Percentiles rank a stretch among this genome's conserved stretches.
Conservation (phyloP, 2,797 vertebrate genomes). For the Acanthurus tractus region DNA sequence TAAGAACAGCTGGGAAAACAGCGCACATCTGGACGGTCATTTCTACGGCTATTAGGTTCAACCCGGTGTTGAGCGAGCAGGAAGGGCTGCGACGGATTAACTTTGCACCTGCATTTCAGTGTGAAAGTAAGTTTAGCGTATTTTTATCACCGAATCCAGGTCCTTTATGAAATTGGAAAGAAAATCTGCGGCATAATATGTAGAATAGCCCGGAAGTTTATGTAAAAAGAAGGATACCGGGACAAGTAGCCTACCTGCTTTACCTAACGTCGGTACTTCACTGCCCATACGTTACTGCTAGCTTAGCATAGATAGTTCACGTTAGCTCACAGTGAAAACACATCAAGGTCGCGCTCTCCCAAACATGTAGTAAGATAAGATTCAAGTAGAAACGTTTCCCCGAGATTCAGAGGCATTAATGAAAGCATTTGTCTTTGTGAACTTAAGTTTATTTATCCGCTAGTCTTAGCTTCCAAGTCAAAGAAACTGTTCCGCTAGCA, state of each 20-base stretch:
- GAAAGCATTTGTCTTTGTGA: background rate
- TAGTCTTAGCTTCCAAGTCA: background rate
- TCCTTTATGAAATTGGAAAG: no score
- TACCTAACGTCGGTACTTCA: background rate
- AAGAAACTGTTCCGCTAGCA: background rate
- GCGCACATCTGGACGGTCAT: background rate
- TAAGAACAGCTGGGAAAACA: slow-evolving; percentile 7
- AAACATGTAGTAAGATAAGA: background rate
- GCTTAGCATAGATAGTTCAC: background rate
- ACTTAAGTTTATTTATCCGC: background rate
- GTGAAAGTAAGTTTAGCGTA: background rate
- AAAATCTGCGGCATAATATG: no score
- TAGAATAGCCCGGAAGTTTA: background rate
- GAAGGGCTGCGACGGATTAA: background rate
- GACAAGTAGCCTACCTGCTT: background rate
- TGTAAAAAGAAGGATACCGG: background rate
- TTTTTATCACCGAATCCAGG: no score
- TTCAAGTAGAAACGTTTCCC: background rate
- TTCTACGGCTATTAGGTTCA: rapidly evolving
- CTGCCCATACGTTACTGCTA: background rate
- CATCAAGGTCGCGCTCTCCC: background rate
- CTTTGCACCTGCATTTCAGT: background rate
- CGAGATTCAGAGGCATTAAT: no score
- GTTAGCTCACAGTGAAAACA: background rate
- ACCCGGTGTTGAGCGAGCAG: background rate